Evolutionary conservation across 2,797 vertebrate species (phyloP).

Genomic region (Hemitrygon akajei): DNA sequence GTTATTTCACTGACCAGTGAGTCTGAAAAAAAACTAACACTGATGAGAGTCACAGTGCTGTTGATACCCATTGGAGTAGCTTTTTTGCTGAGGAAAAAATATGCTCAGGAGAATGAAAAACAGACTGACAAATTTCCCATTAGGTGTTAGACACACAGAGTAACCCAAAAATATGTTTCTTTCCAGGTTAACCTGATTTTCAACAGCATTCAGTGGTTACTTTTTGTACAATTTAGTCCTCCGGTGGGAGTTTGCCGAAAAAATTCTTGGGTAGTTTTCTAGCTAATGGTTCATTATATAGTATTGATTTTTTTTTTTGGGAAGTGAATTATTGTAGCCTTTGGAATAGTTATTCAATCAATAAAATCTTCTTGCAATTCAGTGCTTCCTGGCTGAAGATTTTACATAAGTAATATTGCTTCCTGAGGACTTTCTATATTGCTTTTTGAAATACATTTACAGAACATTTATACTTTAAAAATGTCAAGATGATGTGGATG

Average conservation of each 20-base stretch:
- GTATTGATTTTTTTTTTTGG: neutral
- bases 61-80: too few relatives aligned
- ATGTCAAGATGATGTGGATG: neutral
- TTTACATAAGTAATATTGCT: neutral
- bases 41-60: too few relatives aligned
- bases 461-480: neutral
- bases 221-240: neutral
- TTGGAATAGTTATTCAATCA: neutral
- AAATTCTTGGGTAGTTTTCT: neutral
- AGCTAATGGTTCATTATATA: slow-evolving; percentile 12
- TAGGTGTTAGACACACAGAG: too few relatives aligned
- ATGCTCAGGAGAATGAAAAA: too few relatives aligned
- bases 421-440: neutral
- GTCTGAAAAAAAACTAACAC: too few relatives aligned
- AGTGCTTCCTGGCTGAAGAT: neutral
- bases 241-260: too few relatives aligned
- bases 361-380: neutral
- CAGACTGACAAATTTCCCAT: too few relatives aligned
- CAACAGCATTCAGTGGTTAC: too few relatives aligned
- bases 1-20: too few relatives aligned
- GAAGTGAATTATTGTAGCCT: neutral
- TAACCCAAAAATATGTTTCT: too few relatives aligned
- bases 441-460: neutral
- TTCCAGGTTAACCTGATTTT: too few relatives aligned
- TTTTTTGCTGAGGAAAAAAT: too few relatives aligned